A percentile compares a stretch with the other conserved stretches of the same genome.
phyloP scores from a whole-genome alignment of 2,888 invertebrate genomes.

The Rugalucina vietnamica region DNA sequence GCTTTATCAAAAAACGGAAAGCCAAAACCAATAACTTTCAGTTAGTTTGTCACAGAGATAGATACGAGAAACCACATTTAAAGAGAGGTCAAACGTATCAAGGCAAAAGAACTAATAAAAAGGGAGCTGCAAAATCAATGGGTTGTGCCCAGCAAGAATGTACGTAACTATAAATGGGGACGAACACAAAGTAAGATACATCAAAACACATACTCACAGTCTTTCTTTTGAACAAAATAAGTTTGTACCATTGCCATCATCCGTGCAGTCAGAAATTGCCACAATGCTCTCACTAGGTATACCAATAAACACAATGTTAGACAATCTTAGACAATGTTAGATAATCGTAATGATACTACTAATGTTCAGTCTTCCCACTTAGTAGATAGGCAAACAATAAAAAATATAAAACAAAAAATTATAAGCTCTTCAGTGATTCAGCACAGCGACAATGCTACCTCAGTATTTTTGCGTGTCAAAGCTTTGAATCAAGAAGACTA shows the following conservation, averaged over 20 bases:
- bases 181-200: conserved; percentile 12
- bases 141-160: conserved; percentile 21
- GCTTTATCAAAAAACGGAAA: not conserved
- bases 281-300: conserved; percentile 11
- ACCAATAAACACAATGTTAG: conserved; percentile 15
- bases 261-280: not conserved
- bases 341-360: not conserved
- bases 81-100: not conserved
- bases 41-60: conserved; percentile 14
- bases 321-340: not conserved
- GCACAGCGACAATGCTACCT: not conserved
- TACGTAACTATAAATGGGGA: conserved; percentile 16
- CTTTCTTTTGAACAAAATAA: conserved; percentile 19
- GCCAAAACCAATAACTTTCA: not conserved
- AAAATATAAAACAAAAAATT: not conserved
- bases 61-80: not conserved
- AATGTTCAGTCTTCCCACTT: conserved; percentile 13
- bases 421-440: not conserved
- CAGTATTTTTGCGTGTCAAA: not conserved
- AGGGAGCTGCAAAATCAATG: conserved; percentile 15
- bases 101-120: conserved; percentile 4
- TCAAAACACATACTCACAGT: conserved; percentile 24
- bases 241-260: conserved; percentile 4
- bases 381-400: not conserved
- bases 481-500: not conserved